phyloP scores from a whole-genome alignment of 1,140 invertebrate genomes.

The Hycleus phaleratus region DNA sequence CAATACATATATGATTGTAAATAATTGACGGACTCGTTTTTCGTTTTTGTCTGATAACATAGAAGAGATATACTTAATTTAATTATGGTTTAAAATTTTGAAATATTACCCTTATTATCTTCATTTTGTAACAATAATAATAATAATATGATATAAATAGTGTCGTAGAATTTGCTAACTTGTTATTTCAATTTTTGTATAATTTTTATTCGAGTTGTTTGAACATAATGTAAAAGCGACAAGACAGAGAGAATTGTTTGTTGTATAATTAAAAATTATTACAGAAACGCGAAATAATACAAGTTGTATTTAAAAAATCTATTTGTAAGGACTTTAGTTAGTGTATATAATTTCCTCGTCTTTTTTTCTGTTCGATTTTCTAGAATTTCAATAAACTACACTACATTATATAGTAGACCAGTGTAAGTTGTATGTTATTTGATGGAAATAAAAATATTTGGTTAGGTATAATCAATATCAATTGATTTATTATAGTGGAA shows the following conservation, averaged over 20 bases:
- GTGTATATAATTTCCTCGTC: conserved; percentile 3
- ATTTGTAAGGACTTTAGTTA: conserved; percentile 1
- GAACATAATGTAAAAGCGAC: no score
- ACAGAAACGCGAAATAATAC: background rate
- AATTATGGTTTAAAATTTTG: background rate
- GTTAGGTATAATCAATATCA: conserved; percentile 8
- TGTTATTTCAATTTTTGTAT: no score
- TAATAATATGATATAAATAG: no score
- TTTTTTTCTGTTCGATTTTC: conserved; percentile 5
- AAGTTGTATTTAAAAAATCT: conserved; percentile 6
- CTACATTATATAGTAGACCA: background rate
- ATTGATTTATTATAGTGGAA: no score
- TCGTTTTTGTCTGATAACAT: background rate
- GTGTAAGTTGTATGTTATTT: conserved; percentile 20
- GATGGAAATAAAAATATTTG: conserved; percentile 23
- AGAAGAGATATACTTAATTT: background rate
- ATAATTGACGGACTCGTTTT: conserved; percentile 1
- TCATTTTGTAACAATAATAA: no score
- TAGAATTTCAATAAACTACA: conserved; percentile 1
- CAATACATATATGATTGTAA: conserved; percentile 66
- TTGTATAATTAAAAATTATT: background rate
- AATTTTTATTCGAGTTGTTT: no score
- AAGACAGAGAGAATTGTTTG: no score
- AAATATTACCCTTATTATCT: no score
- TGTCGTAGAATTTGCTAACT: no score